Evolutionary conservation across 2,113 vertebrate species (phyloP), one percentile per base, ranked within the genome.

Genomic region (Zosterops pallidus): DNA sequence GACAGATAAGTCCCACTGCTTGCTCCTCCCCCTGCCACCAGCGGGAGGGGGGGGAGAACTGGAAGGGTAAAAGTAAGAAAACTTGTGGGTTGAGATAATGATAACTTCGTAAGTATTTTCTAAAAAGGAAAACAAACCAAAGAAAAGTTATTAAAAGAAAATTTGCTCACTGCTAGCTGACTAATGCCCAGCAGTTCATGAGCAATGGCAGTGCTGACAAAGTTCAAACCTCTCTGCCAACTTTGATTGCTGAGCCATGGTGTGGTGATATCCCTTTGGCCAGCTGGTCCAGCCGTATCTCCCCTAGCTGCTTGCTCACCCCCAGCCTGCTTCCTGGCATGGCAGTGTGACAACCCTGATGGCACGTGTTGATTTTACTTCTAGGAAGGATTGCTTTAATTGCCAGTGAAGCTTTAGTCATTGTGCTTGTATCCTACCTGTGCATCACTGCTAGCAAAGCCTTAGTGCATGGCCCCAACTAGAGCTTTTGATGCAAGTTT

Each of bases 161-260:
- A 56, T 29, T 70, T 62, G 4, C 14, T 86, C 0, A 3, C 28
- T 35, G 21, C 8, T n/a, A 63, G 18, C 6, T 14, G 17, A 41
- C 20, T 25, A 47, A 13, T 37, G 33, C n/a, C 17, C 28, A 56
- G 44, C 11, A 64, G 44, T 72, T 44, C 17, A 20, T 68, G 53
- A 59, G 12, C 39, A 72, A 8, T 0, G 0, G 16, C 23, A 86
- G 46, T 9, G 17, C 49, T 1, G 0, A 53, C 42, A 64, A 78
- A 44, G 19, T 57, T 90, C 41, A 78, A 65, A 33, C 28, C 21
- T 85, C 41, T 46, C 26, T 82, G 64, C 12, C 49, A 69, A 16
- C 41, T 69, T 64, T 39, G 25, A 31, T 60, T 81, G 41, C 35
- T 28, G 9, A 56, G 26, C 26, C 39, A 1, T 65, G 33, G 55